Percentiles rank a stretch among this genome's conserved stretches.
Conservation (phyloP, 2,113 vertebrate species). For the Motacilla tschutschensis region DNA sequence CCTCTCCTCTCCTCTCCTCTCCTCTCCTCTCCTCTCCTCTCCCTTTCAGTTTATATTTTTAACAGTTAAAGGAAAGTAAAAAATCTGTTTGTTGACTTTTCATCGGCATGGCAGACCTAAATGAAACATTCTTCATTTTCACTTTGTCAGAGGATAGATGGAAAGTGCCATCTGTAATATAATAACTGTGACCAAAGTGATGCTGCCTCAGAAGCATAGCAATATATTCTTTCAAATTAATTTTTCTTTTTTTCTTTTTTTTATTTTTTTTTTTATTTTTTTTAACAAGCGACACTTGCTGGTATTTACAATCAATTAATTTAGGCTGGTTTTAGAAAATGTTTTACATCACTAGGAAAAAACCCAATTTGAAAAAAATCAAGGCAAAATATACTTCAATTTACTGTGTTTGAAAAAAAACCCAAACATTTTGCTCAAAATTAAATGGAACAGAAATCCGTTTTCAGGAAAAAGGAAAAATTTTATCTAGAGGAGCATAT, state of each 20-base stretch:
- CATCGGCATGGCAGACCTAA: neutral
- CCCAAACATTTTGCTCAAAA: accelerated
- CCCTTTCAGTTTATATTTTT: neutral
- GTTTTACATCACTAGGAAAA: neutral
- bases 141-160: conserved; percentile 15
- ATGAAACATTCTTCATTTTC: neutral
- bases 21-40: too few species aligned
- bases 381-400: accelerated
- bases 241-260: neutral
- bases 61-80: neutral
- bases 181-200: neutral
- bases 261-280: neutral
- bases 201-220: neutral
- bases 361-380: neutral
- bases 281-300: neutral
- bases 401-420: neutral
- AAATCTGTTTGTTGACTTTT: conserved; percentile 2
- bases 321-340: neutral
- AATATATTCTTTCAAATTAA: neutral
- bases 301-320: neutral
- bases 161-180: conserved; percentile 25
- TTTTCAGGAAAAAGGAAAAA: neutral
- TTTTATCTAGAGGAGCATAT: neutral
- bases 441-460: accelerated
- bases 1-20: neutral